Conservation (phyloP, 2,888 invertebrate genomes). For the Notocelia uddmanniana region DNA sequence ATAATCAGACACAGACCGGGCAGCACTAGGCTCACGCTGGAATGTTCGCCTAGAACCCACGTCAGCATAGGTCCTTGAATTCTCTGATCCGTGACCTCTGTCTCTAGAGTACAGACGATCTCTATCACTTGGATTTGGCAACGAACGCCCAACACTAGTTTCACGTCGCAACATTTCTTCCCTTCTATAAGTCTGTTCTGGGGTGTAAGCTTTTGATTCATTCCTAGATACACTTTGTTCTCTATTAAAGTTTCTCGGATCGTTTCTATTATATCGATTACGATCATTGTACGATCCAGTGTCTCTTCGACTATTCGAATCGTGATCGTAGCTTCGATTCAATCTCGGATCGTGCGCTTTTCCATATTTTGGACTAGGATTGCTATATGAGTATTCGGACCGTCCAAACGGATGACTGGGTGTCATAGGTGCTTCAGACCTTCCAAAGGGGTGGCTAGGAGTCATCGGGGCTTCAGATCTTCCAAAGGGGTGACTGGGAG, state of each 20-base stretch:
- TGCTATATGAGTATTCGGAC: constrained; percentile 50
- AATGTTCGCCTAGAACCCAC: constrained; percentile 46
- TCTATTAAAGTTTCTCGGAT: constrained; percentile 53
- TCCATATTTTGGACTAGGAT: constrained; percentile 50
- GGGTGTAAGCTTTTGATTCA: constrained; percentile 52
- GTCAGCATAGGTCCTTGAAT: constrained; percentile 54
- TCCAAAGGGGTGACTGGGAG: constrained; percentile 54
- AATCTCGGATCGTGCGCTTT: constrained; percentile 67
- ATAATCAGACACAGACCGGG: constrained; percentile 50
- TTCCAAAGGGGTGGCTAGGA: constrained; percentile 53
- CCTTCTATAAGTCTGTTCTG: constrained; percentile 55
- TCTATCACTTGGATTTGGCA: constrained; percentile 53
- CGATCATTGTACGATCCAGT: constrained; percentile 61
- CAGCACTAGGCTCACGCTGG: constrained; percentile 60
- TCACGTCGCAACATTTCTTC: constrained; percentile 54
- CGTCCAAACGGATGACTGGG: constrained; percentile 50
- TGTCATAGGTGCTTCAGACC: constrained; percentile 47
- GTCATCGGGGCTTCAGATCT: constrained; percentile 53
- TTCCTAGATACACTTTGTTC: constrained; percentile 58
- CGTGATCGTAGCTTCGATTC: constrained; percentile 65
- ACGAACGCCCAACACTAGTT: constrained; percentile 50
- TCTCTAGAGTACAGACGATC: constrained; percentile 52
- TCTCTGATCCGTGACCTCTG: constrained; percentile 48
- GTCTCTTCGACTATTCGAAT: constrained; percentile 57
- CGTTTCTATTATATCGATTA: constrained; percentile 33